Percentiles rank a stretch among this genome's conserved stretches.
Conservation (phyloP, 2,888 invertebrate genomes). For the Zeuzera pyrina region DNA sequence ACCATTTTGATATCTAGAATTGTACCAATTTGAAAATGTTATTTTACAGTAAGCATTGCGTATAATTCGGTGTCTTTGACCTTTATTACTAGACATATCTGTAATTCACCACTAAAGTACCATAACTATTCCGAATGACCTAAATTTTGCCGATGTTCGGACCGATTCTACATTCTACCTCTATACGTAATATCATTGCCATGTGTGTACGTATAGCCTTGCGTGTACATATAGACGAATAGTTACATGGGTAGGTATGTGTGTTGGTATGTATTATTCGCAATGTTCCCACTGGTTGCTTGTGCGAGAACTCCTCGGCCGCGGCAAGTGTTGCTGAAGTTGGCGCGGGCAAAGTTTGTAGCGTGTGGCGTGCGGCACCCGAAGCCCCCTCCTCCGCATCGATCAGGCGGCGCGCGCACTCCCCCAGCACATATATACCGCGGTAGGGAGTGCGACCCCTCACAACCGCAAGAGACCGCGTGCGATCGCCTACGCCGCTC, state of each 20-base stretch:
- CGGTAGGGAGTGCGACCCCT: constrained; percentile 25
- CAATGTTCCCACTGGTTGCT: constrained; percentile 53
- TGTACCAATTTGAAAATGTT: too few species aligned
- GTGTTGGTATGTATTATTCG: constrained; percentile 17
- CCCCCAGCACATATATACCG: constrained; percentile 60
- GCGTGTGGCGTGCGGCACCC: constrained; percentile 24
- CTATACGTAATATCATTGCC: too few species aligned
- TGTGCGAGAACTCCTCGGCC: constrained; percentile 22
- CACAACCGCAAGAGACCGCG: constrained; percentile 74
- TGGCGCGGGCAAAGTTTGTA: constrained; percentile 52
- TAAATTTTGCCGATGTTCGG: too few species aligned
- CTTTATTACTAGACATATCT: too few species aligned
- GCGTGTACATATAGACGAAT: background rate
- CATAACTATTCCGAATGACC: too few species aligned
- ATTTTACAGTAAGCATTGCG: too few species aligned
- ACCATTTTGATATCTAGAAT: too few species aligned
- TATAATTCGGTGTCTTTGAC: too few species aligned
- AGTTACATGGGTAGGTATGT: constrained; percentile 8
- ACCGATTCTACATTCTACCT: too few species aligned
- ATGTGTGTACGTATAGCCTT: constrained; percentile 11
- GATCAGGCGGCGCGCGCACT: constrained; percentile 65
- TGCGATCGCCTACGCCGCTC: constrained; percentile 51
- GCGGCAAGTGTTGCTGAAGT: constrained; percentile 50
- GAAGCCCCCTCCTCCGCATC: constrained; percentile 38
- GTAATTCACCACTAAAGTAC: too few species aligned